Conservation (phyloP, 1,140 invertebrate species). For the Globodera rostochiensis region DNA sequence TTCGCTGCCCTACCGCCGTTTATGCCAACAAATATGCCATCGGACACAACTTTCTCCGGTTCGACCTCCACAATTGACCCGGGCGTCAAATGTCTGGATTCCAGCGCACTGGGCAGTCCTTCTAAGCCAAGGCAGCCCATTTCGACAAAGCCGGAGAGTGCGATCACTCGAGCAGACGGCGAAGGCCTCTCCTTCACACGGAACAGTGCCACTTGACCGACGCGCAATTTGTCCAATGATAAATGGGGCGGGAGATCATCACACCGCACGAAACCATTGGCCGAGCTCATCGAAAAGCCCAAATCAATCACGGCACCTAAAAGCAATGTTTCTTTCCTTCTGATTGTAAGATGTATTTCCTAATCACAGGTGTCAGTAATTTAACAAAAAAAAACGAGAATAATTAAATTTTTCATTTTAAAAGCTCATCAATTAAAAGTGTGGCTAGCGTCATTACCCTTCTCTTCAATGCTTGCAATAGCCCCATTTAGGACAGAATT, state of each 20-base stretch:
- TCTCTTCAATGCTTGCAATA: conserved; percentile 59
- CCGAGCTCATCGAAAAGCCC: conserved; percentile 40
- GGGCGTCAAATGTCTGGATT: conserved; percentile 52
- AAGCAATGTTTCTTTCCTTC: conserved; percentile 18
- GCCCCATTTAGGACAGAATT: conserved; percentile 53
- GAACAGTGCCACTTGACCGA: conserved; percentile 57
- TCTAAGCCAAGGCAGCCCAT: conserved; percentile 46
- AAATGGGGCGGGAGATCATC: conserved; percentile 45
- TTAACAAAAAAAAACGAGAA: too few relatives aligned
- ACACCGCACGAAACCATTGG: conserved; percentile 49
- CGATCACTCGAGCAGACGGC: conserved; percentile 42
- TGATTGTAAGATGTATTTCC: too few relatives aligned
- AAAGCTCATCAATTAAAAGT: too few relatives aligned
- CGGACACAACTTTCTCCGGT: conserved; percentile 41
- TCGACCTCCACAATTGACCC: conserved; percentile 55
- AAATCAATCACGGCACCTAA: conserved; percentile 55
- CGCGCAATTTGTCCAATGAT: conserved; percentile 22
- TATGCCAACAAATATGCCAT: conserved; percentile 51
- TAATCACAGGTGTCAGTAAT: too few relatives aligned
- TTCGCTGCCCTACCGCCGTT: conserved; percentile 49
- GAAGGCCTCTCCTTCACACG: conserved; percentile 42
- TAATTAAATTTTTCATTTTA: background rate
- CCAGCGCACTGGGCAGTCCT: conserved; percentile 25
- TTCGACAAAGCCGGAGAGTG: conserved; percentile 48
- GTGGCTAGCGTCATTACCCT: conserved; percentile 41